Conservation (phyloP, 2,888 invertebrate species). For the Boloria selene region DNA sequence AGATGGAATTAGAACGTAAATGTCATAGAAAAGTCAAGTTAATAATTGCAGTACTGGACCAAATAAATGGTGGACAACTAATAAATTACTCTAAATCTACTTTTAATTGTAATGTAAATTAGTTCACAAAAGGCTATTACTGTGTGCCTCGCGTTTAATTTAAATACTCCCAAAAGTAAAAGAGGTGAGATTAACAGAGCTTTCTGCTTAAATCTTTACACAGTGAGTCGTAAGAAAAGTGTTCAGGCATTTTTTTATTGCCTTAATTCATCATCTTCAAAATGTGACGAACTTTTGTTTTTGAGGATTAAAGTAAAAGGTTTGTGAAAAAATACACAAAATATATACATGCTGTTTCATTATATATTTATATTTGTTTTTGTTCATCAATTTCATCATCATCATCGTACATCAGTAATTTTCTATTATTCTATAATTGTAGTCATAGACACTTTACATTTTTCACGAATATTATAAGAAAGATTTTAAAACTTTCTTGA, state of each 20-base stretch:
- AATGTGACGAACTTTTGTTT: neutral
- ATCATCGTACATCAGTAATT: no score
- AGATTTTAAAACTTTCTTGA: slow-evolving; percentile 5
- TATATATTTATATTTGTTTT: no score
- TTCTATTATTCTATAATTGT: no score
- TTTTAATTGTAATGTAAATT: slow-evolving; percentile 28
- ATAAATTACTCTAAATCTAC: slow-evolving; percentile 10
- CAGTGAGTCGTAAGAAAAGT: slow-evolving; percentile 13
- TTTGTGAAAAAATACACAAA: no score
- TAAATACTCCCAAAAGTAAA: slow-evolving; percentile 25
- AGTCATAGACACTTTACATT: neutral
- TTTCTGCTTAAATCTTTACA: slow-evolving; percentile 12
- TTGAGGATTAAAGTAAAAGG: neutral
- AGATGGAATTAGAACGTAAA: no score
- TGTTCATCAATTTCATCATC: no score
- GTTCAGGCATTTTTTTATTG: slow-evolving; percentile 38
- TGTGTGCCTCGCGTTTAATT: slow-evolving; percentile 30
- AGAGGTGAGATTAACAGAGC: slow-evolving; percentile 16
- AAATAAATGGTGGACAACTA: neutral
- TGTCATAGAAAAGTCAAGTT: neutral
- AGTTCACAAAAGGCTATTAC: slow-evolving; percentile 12
- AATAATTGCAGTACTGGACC: neutral
- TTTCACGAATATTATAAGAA: neutral
- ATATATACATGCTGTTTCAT: no score
- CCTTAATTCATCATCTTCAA: slow-evolving; percentile 1